These are phyloP conservation scores for Napeogenes inachia DNA, from an alignment of 2,888 invertebrate species.

Conservation along the genomic window DNA sequence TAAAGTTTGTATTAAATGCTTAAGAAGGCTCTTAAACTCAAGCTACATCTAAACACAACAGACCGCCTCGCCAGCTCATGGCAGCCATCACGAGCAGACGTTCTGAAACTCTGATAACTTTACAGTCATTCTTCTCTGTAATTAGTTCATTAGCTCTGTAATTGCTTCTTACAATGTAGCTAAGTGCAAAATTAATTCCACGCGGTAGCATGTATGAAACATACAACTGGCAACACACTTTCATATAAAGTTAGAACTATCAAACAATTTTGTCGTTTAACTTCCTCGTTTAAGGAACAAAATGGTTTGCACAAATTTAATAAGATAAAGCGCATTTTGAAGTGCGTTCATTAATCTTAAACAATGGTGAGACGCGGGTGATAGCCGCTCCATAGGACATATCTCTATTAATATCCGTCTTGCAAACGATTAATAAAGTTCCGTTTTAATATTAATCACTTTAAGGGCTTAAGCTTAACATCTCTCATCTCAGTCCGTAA, in stretches of 20 bases:
- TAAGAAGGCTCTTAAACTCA: background rate
- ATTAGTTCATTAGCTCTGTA: conserved; percentile 12
- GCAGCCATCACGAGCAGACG: background rate
- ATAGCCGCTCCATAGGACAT: background rate
- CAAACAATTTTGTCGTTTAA: conserved; percentile 1
- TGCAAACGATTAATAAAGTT: background rate
- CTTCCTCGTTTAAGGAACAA: background rate
- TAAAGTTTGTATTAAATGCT: no score
- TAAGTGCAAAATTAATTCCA: conserved; percentile 19
- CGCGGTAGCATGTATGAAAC: conserved; percentile 3
- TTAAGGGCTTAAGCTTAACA: no score
- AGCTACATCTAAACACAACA: background rate
- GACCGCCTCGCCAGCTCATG: background rate
- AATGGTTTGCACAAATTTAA: background rate
- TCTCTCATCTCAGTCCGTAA: no score
- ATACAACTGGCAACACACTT: background rate
- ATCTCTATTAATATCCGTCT: conserved; percentile 5
- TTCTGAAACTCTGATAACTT: conserved; percentile 4
- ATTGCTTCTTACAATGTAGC: conserved; percentile 14
- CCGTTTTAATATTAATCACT: background rate
- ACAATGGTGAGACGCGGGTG: conserved; percentile 14
- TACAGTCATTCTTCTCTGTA: conserved; percentile 2
- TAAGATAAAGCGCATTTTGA: conserved; percentile 6
- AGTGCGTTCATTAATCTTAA: conserved; percentile 26
- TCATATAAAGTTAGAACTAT: background rate